These are phyloP conservation scores for Coelinius sp. DNA, from an alignment of 2,888 invertebrate genomes.

Conservation along the genomic window DNA sequence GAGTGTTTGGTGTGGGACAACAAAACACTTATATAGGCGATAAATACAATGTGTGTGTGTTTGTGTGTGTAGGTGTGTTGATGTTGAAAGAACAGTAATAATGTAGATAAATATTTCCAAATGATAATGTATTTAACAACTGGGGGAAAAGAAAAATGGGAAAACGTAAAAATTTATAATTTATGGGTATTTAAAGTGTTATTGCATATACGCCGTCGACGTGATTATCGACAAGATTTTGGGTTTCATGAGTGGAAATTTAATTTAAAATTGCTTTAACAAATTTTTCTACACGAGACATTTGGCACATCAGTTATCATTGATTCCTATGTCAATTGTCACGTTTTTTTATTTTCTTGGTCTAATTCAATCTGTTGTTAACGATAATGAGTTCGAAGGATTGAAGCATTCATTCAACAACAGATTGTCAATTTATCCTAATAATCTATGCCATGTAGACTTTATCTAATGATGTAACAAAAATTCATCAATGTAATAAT, in stretches of 20 bases:
- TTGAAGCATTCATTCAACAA: neutral
- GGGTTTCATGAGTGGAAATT: neutral
- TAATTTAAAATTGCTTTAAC: slow-evolving; percentile 2
- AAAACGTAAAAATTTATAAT: neutral
- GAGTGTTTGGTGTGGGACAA: neutral
- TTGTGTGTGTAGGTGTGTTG: no score
- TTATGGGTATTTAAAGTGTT: neutral
- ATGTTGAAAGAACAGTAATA: neutral
- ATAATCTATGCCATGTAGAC: neutral
- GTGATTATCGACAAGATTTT: slow-evolving; percentile 13
- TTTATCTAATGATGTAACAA: neutral
- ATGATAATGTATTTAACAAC: neutral
- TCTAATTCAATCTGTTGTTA: slow-evolving; percentile 4
- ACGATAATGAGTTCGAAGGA: neutral
- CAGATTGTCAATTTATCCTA: neutral
- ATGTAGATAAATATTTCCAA: neutral
- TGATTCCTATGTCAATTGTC: neutral
- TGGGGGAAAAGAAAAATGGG: no score
- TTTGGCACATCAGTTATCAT: slow-evolving; percentile 12
- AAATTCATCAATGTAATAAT: neutral
- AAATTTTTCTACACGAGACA: slow-evolving; percentile 8
- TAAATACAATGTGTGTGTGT: neutral
- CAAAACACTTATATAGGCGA: neutral
- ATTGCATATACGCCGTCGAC: neutral
- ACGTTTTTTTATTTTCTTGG: neutral